A percentile compares a stretch with the other conserved stretches of the same genome.
phyloP scores from a whole-genome alignment of 2,888 invertebrate genomes.

The Crematogaster levior region DNA sequence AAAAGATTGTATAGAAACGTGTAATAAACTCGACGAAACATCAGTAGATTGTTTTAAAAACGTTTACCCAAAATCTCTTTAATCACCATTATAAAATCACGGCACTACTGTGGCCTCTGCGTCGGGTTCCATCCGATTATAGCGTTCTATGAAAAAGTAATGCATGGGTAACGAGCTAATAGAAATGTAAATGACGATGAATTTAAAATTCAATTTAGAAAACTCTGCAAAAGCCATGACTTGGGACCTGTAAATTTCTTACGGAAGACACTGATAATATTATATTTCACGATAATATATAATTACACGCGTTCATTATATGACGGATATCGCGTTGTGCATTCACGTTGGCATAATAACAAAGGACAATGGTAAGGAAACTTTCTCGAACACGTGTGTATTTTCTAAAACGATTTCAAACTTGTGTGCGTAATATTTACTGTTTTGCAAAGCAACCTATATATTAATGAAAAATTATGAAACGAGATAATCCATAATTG shows the following conservation, averaged over 20 bases:
- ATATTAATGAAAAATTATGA: constrained; percentile 45
- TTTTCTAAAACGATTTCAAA: constrained; percentile 35
- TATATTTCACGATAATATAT: constrained; percentile 14
- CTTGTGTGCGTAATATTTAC: constrained; percentile 30
- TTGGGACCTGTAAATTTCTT: constrained; percentile 5
- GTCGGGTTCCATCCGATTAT: constrained; percentile 23
- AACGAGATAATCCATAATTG: constrained; percentile 62
- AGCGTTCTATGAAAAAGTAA: constrained; percentile 59
- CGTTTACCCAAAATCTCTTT: neutral
- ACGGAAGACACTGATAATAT: constrained; percentile 14
- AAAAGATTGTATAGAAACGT: neutral
- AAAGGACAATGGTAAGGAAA: neutral
- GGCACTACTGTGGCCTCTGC: neutral
- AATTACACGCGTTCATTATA: constrained; percentile 4
- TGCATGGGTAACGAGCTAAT: constrained; percentile 64
- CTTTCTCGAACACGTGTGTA: neutral
- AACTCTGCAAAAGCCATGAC: constrained; percentile 5
- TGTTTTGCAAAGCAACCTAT: constrained; percentile 19
- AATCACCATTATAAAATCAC: constrained; percentile 11
- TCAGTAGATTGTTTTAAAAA: neutral
- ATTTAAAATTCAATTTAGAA: constrained; percentile 60
- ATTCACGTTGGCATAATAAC: constrained; percentile 3
- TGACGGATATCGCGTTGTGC: neutral
- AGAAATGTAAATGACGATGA: constrained; percentile 65
- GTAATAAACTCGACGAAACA: neutral